Percentiles rank a stretch among this genome's conserved stretches.
Evolutionary conservation across 2,797 vertebrate species (phyloP).

Genomic region (Lacerta bilineata): DNA sequence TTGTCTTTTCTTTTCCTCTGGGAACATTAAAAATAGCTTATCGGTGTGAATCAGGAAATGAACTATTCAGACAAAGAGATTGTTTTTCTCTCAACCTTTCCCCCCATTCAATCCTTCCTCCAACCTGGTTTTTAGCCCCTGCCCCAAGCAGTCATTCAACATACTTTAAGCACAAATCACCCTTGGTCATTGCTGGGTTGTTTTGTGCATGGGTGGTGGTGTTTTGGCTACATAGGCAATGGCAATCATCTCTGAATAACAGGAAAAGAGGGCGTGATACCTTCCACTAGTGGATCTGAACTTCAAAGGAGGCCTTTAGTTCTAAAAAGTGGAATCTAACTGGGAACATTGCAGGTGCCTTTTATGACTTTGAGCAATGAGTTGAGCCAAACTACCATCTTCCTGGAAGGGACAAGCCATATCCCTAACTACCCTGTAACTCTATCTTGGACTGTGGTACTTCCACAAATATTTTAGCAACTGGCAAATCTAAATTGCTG

Average conservation of each 20-base stretch:
- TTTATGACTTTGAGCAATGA: conserved; percentile 13
- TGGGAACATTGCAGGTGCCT: conserved; percentile 39
- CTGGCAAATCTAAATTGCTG: conserved; percentile 61
- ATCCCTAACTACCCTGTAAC: conserved; percentile 21
- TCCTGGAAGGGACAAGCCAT: background rate
- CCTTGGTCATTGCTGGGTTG: too few species aligned
- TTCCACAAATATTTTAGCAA: conserved; percentile 63
- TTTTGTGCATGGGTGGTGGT: too few species aligned
- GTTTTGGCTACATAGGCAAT: too few species aligned
- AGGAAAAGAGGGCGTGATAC: background rate
- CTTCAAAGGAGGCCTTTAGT: background rate
- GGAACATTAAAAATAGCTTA: too few species aligned
- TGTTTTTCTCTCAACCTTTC: too few species aligned
- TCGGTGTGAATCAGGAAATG: too few species aligned
- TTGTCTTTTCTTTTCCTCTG: fast-evolving
- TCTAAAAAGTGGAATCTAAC: conserved; percentile 39
- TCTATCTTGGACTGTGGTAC: conserved; percentile 34
- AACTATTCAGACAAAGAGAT: too few species aligned
- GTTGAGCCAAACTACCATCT: background rate
- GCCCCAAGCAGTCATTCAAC: too few species aligned
- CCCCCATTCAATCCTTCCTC: too few species aligned
- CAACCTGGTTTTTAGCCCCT: too few species aligned
- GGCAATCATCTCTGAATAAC: background rate
- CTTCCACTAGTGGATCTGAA: background rate
- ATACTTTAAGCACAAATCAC: too few species aligned